Conservation (phyloP, 2,113 vertebrate genomes). For the Astur gentilis region DNA sequence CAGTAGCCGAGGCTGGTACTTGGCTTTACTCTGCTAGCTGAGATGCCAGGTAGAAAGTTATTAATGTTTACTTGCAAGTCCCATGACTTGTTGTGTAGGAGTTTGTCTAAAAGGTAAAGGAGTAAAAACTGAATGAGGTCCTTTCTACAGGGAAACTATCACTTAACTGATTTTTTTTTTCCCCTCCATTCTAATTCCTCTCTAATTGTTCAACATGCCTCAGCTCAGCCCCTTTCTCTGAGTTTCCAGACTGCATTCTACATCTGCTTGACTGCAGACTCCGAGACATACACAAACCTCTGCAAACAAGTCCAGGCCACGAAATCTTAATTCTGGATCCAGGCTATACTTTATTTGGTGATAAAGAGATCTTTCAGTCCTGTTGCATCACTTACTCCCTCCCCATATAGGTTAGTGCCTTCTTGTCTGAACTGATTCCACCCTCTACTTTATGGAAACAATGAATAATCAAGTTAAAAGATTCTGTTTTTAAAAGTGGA, state of each 20-base stretch:
- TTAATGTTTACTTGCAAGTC: not conserved
- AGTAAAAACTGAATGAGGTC: not conserved
- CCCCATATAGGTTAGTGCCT: not conserved
- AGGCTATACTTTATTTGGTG: not conserved
- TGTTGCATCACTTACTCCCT: not conserved
- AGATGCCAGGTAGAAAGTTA: not conserved
- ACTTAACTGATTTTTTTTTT: not conserved
- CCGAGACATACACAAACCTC: not conserved
- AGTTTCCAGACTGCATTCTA: not conserved
- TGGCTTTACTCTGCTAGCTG: rapidly evolving
- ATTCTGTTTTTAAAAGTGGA: rapidly evolving
- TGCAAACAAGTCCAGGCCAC: not conserved
- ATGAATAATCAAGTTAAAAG: not conserved
- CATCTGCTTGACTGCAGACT: not conserved
- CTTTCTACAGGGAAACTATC: not conserved
- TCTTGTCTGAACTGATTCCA: not conserved
- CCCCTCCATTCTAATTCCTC: not conserved
- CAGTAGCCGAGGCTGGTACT: not conserved
- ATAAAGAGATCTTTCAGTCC: not conserved
- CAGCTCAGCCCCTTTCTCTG: not conserved
- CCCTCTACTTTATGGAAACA: not conserved
- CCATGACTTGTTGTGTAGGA: not conserved
- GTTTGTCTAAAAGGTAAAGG: not conserved
- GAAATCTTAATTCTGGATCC: not conserved
- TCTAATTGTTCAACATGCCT: not conserved